Conservation (phyloP, 53 echinoderm and acorn worm species). For the Stichopus horrens region DNA sequence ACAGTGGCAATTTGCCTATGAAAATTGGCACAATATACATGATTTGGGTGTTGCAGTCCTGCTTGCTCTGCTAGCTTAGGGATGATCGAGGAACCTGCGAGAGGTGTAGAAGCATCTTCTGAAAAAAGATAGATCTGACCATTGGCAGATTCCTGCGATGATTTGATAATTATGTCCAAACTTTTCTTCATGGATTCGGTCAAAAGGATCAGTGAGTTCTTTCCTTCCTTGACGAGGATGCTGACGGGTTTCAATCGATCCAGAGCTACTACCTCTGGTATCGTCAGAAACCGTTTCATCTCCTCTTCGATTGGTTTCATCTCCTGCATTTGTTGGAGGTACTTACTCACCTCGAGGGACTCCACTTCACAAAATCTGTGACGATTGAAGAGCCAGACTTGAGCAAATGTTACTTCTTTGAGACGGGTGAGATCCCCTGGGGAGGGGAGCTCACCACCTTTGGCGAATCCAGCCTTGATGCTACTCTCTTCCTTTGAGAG, state of each 20-base stretch:
- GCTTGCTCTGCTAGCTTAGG: slow-evolving; percentile 16
- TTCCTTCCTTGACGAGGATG: slow-evolving; percentile 8
- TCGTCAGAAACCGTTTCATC: neutral
- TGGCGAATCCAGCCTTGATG: neutral
- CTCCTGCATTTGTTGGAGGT: neutral
- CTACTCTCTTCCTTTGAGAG: neutral
- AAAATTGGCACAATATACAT: slow-evolving; percentile 48
- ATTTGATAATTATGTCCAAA: slow-evolving; percentile 34
- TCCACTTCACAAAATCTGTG: slow-evolving; percentile 2
- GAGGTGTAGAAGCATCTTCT: slow-evolving; percentile 43
- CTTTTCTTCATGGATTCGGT: slow-evolving; percentile 40
- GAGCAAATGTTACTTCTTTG: slow-evolving; percentile 3
- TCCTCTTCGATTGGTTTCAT: slow-evolving; percentile 1
- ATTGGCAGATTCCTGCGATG: neutral
- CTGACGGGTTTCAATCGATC: neutral
- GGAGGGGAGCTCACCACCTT: neutral
- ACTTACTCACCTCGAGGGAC: neutral
- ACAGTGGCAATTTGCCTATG: slow-evolving; percentile 24
- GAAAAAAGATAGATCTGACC: neutral
- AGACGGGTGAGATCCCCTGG: neutral
- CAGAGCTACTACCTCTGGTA: neutral
- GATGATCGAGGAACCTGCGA: neutral
- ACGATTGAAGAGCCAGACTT: slow-evolving; percentile 8
- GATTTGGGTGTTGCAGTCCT: slow-evolving; percentile 46
- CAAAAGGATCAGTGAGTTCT: slow-evolving; percentile 33